Conservation (phyloP, 2,113 vertebrate species). For the Takifugu bimaculatus region DNA sequence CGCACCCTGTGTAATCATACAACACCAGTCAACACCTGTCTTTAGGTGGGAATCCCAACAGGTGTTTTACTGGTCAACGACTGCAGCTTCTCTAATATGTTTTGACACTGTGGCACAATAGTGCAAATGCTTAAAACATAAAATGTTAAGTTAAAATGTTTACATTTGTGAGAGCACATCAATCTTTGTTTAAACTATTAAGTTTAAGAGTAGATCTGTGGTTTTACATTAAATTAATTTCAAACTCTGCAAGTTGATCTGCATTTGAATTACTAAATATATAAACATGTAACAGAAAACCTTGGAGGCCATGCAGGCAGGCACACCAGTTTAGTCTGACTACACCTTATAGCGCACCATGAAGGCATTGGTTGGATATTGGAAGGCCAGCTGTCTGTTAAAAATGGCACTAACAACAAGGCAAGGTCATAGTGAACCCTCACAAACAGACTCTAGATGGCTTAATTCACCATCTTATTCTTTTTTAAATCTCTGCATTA, state of each 20-base stretch:
- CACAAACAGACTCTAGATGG: background rate
- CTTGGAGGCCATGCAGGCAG: background rate
- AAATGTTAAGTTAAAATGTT: no score
- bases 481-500: no score
- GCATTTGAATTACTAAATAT: background rate
- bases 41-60: conserved; percentile 10
- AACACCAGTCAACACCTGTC: background rate
- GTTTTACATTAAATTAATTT: conserved; percentile 14
- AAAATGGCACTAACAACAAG: no score
- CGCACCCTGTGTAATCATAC: no score
- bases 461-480: background rate
- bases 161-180: no score
- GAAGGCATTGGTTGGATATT: no score
- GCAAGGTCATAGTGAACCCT: no score
- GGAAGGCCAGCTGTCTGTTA: no score
- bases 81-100: background rate
- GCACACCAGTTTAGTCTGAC: no score
- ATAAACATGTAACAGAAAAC: background rate
- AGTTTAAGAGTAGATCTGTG: conserved; percentile 21
- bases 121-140: no score
- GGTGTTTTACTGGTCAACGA: conserved; percentile 7
- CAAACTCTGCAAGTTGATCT: no score
- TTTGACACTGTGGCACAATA: background rate
- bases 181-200: conserved; percentile 16
- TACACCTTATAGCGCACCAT: no score